Evolutionary conservation across 2,888 invertebrate genomes (phyloP).

Genomic region (Ischnura elegans): DNA sequence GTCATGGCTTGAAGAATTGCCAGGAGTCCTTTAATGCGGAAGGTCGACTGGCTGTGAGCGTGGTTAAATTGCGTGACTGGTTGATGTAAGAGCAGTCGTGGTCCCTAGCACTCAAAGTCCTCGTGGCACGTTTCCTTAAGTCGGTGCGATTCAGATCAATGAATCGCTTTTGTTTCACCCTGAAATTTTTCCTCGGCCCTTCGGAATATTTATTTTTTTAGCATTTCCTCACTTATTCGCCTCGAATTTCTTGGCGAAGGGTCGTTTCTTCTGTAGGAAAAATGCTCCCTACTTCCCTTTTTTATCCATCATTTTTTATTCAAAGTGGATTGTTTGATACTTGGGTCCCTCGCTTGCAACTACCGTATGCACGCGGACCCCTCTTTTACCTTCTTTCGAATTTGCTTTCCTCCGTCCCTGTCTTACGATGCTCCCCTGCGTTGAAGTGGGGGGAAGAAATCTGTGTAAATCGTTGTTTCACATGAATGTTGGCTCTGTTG

Average conservation of each 20-base stretch:
- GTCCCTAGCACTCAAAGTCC: constrained; percentile 18
- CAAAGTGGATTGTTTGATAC: constrained; percentile 15
- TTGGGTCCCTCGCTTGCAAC: background rate
- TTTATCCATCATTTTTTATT: background rate
- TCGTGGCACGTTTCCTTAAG: constrained; percentile 8
- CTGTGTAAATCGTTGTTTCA: constrained; percentile 6
- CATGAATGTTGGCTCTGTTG: constrained; percentile 37
- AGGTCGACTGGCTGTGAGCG: no score
- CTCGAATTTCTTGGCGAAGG: constrained; percentile 10
- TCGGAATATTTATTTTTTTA: background rate
- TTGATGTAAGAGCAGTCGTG: background rate
- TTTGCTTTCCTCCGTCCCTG: background rate
- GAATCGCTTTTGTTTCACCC: constrained; percentile 25
- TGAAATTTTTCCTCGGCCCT: background rate
- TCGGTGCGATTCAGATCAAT: constrained; percentile 37
- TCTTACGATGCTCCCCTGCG: background rate
- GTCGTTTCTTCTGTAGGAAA: constrained; percentile 3
- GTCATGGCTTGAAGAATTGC: no score
- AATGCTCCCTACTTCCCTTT: background rate
- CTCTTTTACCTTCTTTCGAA: background rate
- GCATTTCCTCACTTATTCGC: background rate
- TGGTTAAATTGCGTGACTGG: constrained; percentile 31
- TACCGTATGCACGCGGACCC: background rate
- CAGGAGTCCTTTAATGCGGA: no score
- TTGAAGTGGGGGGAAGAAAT: background rate